Evolutionary conservation across 2,113 vertebrate genomes (phyloP), one percentile per base, ranked within the genome.

Genomic region (Hemicordylus capensis): DNA sequence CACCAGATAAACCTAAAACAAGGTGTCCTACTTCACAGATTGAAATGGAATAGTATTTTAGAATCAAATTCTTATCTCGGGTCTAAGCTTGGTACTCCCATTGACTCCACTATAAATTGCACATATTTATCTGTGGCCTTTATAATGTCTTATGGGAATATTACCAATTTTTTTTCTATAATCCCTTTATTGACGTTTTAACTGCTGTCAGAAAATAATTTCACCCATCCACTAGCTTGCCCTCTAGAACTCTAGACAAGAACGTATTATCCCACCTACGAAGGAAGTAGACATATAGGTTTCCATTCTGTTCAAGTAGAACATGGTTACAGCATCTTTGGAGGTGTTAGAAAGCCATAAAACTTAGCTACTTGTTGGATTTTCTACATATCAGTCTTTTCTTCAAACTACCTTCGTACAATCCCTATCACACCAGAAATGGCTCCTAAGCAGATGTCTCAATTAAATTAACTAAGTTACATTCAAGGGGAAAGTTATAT

Each of bases 1-100:
- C 34, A 82, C 54, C 63, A 54, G n/a, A 70, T 63, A 15, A 77
- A 46, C 73, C 73, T 59, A 87, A 76, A 82, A 77, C 44, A 77
- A 77, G 26, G 39, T 76, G 42, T 5, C 34, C 26, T 7, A 70
- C 63, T 72, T 77, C n/a, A 77, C 51, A 76, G 42, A 77, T 51
- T 70, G 56, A 69, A 63, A 69, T 20, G 44, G 20, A 81, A 75
- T 66, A 75, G 14, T 51, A 37, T 76, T 84, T 76, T 67, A 58
- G 42, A 72, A n/a, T 22, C 31, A 59, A 64, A 79, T 78, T 85
- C 34, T 78, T 78, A 77, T 85, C 64, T 72, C 14, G 48, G 31
- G n/a, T 48, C 66, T 48, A 22, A 58, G 19, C 22, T 72, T 51
- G 31, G 31, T 34, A 72, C 76, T 63, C 76, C 54, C 15, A 79